Percentiles rank a stretch among this genome's conserved stretches.
These are phyloP conservation scores for Zosterops hypoxanthus DNA, from an alignment of 2,113 vertebrate genomes.

Conservation along the genomic window DNA sequence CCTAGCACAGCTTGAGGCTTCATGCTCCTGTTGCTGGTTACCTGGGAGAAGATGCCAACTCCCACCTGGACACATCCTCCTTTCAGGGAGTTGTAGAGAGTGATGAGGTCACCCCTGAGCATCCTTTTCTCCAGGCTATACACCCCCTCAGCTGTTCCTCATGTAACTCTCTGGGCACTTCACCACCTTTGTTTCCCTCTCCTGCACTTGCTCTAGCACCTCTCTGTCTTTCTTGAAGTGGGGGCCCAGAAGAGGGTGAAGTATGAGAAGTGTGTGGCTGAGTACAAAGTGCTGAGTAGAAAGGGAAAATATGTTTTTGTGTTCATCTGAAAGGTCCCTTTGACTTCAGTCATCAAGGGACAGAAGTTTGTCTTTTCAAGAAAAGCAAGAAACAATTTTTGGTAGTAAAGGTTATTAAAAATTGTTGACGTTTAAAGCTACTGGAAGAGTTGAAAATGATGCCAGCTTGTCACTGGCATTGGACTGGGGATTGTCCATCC, in stretches of 20 bases:
- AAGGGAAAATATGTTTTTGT: not conserved
- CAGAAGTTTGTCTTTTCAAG: not conserved
- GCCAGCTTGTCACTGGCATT: not conserved
- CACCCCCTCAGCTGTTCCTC: not conserved
- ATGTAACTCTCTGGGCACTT: not conserved
- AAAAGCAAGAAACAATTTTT: not conserved
- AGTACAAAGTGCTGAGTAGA: too few species aligned
- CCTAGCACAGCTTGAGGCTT: not conserved
- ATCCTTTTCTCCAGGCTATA: not conserved
- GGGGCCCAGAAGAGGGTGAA: not conserved
- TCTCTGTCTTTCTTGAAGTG: not conserved
- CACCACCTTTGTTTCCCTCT: not conserved
- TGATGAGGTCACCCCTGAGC: not conserved
- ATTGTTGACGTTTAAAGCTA: not conserved
- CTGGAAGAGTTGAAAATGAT: not conserved
- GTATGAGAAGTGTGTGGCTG: too few species aligned
- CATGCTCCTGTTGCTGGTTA: not conserved
- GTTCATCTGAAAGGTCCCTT: not conserved
- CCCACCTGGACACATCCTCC: not conserved
- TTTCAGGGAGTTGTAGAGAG: not conserved
- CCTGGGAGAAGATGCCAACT: fast-evolving
- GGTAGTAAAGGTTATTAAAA: not conserved
- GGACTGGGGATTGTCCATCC: not conserved
- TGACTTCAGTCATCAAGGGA: not conserved
- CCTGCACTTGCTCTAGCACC: not conserved